Evolutionary conservation across 2,113 vertebrate genomes (phyloP).

Genomic region (Reinhardtius hippoglossoides): DNA sequence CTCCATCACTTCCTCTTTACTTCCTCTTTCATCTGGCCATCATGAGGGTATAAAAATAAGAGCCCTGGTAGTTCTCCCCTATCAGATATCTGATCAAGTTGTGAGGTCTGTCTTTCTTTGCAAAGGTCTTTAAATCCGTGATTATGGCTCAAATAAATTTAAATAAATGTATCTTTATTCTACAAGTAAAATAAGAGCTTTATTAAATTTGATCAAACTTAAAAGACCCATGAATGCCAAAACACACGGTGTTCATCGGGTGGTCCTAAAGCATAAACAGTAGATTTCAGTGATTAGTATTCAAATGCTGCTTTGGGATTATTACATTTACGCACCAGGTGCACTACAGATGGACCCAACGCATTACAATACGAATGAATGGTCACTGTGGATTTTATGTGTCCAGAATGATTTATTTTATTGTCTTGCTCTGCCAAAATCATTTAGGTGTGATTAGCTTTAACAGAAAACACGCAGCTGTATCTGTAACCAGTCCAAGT

Average conservation of each 20-base stretch:
- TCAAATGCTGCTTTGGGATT: constrained; percentile 56
- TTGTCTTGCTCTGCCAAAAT: constrained; percentile 25
- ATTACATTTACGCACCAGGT: constrained; percentile 46
- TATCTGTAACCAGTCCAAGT: constrained; percentile 22
- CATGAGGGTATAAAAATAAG: constrained; percentile 25
- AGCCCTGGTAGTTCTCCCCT: background rate
- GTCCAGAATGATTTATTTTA: constrained; percentile 44
- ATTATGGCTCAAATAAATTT: background rate
- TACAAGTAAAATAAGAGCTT: background rate
- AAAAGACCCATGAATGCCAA: background rate
- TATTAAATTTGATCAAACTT: background rate
- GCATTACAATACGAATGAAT: background rate
- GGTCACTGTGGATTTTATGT: constrained; percentile 25
- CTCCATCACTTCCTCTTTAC: constrained; percentile 55
- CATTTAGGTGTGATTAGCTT: constrained; percentile 47
- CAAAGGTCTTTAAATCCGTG: background rate
- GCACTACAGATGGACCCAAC: constrained; percentile 28
- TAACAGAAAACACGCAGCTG: constrained; percentile 44
- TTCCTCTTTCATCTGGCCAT: constrained; percentile 51
- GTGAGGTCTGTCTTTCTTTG: background rate
- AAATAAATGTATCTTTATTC: background rate
- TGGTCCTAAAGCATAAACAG: constrained; percentile 26
- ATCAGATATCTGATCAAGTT: constrained; percentile 7
- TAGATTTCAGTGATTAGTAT: constrained; percentile 39
- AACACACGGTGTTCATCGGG: background rate